Evolutionary conservation across 2,888 invertebrate genomes (phyloP), one percentile per base, ranked within the genome.

Genomic region (Panopea generosa): DNA sequence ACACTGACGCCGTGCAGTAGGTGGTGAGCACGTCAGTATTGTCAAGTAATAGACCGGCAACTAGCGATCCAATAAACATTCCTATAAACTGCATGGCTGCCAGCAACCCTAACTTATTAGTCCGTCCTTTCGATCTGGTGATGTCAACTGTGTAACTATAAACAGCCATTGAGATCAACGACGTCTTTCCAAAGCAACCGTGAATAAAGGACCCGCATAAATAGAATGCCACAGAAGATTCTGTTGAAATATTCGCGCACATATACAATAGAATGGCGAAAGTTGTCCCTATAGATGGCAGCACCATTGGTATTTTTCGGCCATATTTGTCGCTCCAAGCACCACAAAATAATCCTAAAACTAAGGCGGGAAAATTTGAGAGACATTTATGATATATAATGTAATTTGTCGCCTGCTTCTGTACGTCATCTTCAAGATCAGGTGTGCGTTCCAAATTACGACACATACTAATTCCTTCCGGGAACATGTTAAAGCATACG

Each of bases 141-240:
- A 88, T 86, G 67, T 92, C 92, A 4, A 91, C 82, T 16, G 91
- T 87, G 77, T 92, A 91, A 61, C 92, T 92, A 84, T 92, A 90
- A 0, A 92, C 90, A 1, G 92, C 92, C 92, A 92, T 92, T 22
- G 91, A 92, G 20, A 92, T 90, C 4, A 92, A 87, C 0, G 92
- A 89, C n/a, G 91, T 90, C 72, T 92, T 92, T 0, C 92, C 92
- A 68, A 92, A 90, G 9, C 88, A 68, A 3, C 92, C 92, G 70
- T 91, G 87, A 16, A 90, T 53, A 3, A 85, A 61, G 0, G 92
- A 89, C 0, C 92, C 92, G 3, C 85, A 61, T 29, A 92, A 77
- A 20, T 92, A 84, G 20, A 91, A 77, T 2, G 81, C 78, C 3
- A 91, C 76, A 6, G 84, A 83, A 57, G 72, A 73, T n/a, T 83